Percentiles rank a stretch among this genome's conserved stretches.
Conservation (phyloP, 2,113 vertebrate genomes). For the Petaurus breviceps region DNA sequence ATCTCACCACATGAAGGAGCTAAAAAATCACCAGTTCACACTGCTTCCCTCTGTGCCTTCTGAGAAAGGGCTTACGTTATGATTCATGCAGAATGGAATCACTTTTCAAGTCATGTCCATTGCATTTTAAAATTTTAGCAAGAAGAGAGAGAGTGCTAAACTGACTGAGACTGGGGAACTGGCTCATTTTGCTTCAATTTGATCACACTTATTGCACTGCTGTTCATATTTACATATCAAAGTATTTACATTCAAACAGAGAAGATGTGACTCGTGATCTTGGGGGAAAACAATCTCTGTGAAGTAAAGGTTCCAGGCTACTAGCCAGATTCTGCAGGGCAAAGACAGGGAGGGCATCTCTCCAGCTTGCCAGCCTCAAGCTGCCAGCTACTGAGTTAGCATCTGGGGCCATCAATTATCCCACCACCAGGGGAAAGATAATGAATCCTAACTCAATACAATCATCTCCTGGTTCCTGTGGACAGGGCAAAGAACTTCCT, state of each 20-base stretch:
- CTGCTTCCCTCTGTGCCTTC: not conserved
- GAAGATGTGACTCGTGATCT: not conserved
- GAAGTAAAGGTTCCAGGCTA: not conserved
- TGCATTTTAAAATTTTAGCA: not conserved
- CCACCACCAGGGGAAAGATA: not conserved
- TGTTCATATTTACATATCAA: not conserved
- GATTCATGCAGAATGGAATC: not conserved
- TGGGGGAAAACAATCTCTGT: not conserved
- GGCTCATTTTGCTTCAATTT: not conserved
- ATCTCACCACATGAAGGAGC: not conserved
- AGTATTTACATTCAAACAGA: not conserved
- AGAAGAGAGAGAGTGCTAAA: not conserved
- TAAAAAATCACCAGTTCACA: not conserved
- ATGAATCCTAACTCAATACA: not conserved
- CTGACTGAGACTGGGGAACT: not conserved
- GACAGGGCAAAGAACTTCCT: not conserved
- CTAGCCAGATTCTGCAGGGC: not conserved
- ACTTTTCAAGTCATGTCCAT: not conserved
- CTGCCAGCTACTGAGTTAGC: not conserved
- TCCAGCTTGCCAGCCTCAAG: not conserved
- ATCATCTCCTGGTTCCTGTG: not conserved
- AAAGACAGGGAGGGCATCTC: not conserved
- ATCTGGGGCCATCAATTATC: not conserved
- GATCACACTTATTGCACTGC: not conserved
- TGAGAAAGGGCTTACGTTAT: not conserved